Evolutionary conservation across 2,797 vertebrate genomes (phyloP).

Genomic region (Eulemur mongoz): DNA sequence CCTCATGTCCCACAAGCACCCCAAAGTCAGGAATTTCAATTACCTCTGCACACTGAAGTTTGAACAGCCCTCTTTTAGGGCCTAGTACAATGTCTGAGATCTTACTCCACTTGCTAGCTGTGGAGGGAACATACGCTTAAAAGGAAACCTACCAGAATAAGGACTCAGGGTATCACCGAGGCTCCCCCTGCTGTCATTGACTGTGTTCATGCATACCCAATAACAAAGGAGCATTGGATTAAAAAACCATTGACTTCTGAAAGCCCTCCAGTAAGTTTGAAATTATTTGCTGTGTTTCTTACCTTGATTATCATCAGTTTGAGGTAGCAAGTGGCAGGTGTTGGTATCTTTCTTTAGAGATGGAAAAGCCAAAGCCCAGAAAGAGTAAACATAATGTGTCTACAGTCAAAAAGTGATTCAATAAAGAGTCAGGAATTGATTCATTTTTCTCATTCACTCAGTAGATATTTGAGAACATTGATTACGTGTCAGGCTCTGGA

Average conservation of each 20-base stretch:
- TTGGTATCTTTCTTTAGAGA: slow-evolving; percentile 27
- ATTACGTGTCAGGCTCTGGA: background rate
- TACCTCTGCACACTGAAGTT: background rate
- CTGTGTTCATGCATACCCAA: background rate
- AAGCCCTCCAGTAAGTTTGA: background rate
- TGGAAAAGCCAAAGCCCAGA: background rate
- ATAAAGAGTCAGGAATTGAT: background rate
- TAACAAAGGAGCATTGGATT: background rate
- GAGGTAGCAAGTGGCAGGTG: background rate
- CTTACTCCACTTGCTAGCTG: background rate
- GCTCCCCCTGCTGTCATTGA: background rate
- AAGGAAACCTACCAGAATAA: background rate
- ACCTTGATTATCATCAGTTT: background rate
- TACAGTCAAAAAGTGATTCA: background rate
- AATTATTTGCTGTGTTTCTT: background rate
- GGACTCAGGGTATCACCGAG: background rate
- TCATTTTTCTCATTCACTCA: background rate
- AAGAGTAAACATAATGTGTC: background rate
- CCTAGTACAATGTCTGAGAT: background rate
- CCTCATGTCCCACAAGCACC: background rate
- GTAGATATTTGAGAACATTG: background rate
- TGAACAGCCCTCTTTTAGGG: background rate
- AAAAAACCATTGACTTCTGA: background rate
- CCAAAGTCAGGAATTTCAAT: background rate
- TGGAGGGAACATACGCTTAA: background rate